A percentile compares a stretch with the other conserved stretches of the same genome.
These are phyloP conservation scores for Salpingus planirostris DNA, from an alignment of 2,888 invertebrate species.

Conservation along the genomic window DNA sequence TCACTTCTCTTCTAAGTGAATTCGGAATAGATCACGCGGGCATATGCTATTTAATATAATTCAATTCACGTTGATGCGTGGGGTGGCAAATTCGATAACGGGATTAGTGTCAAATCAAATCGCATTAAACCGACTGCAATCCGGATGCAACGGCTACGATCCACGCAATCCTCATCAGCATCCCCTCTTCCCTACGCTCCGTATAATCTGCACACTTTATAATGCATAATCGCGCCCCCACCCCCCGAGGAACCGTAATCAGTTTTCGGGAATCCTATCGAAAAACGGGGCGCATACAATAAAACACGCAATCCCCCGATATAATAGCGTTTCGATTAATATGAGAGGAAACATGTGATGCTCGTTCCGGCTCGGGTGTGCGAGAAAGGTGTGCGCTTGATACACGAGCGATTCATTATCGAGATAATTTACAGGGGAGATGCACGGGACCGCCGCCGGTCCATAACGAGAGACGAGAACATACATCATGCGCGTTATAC, in stretches of 20 bases:
- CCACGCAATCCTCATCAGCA: slow-evolving; percentile 15
- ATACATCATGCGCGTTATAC: too few relatives aligned
- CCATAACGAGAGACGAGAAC: too few relatives aligned
- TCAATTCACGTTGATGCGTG: slow-evolving; percentile 41
- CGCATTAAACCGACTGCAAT: slow-evolving; percentile 42
- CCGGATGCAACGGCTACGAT: slow-evolving; percentile 31
- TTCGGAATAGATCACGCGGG: slow-evolving; percentile 31
- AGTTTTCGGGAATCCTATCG: too few relatives aligned
- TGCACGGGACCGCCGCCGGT: too few relatives aligned
- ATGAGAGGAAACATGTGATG: slow-evolving; percentile 37
- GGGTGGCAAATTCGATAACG: slow-evolving; percentile 45
- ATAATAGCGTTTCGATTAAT: slow-evolving; percentile 37
- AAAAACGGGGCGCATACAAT: too few relatives aligned
- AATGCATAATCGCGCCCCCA: not conserved
- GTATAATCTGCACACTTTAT: too few relatives aligned
- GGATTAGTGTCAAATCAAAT: slow-evolving; percentile 47
- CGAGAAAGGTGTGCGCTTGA: slow-evolving; percentile 14
- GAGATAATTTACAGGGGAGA: slow-evolving; percentile 8
- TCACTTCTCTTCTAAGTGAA: slow-evolving; percentile 20
- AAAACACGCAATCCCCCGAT: slow-evolving; percentile 22
- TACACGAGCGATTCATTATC: slow-evolving; percentile 7
- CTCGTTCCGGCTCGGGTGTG: slow-evolving; percentile 33
- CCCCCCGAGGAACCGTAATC: not conserved
- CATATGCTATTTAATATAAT: slow-evolving; percentile 46
- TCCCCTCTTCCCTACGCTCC: not conserved